Percentiles rank a stretch among this genome's conserved stretches.
These are phyloP conservation scores for Sinopyrophorus schimmeli DNA, from an alignment of 2,888 invertebrate species.

Conservation along the genomic window DNA sequence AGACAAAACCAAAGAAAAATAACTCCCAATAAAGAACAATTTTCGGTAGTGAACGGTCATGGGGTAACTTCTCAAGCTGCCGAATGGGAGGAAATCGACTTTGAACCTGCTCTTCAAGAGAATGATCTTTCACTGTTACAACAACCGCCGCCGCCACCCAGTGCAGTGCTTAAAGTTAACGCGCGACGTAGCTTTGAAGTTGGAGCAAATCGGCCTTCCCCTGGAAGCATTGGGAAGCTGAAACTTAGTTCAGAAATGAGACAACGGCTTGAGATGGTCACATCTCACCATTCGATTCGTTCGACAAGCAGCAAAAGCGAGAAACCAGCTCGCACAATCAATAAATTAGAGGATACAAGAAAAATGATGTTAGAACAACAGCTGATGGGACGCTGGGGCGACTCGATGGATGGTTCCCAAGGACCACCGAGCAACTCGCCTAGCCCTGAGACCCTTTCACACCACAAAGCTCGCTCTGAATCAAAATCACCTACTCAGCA, in stretches of 20 bases:
- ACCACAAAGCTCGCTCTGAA: conserved; percentile 44
- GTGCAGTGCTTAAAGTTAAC: conserved; percentile 35
- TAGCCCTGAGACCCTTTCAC: conserved; percentile 46
- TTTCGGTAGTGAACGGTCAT: conserved; percentile 42
- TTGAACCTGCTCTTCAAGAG: conserved; percentile 58
- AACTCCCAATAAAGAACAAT: conserved; percentile 67
- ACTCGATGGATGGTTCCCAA: conserved; percentile 55
- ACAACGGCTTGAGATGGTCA: conserved; percentile 84
- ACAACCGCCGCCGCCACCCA: no score
- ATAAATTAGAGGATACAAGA: conserved; percentile 83
- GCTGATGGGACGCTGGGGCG: conserved; percentile 69
- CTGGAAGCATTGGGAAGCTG: conserved; percentile 87
- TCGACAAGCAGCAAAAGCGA: conserved; percentile 74
- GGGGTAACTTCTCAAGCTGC: conserved; percentile 52
- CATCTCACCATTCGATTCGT: conserved; percentile 84
- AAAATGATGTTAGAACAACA: conserved; percentile 85
- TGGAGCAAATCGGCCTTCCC: conserved; percentile 78
- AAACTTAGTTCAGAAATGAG: conserved; percentile 92
- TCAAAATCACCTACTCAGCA: conserved; percentile 52
- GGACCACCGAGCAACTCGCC: conserved; percentile 51
- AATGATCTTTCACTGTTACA: no score
- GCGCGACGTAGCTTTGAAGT: conserved; percentile 73
- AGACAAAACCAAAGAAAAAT: conserved; percentile 77
- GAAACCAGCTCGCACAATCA: conserved; percentile 70
- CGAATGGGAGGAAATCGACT: conserved; percentile 87